Conservation (phyloP, 2,797 vertebrate genomes). For the Tragopan temminckii region DNA sequence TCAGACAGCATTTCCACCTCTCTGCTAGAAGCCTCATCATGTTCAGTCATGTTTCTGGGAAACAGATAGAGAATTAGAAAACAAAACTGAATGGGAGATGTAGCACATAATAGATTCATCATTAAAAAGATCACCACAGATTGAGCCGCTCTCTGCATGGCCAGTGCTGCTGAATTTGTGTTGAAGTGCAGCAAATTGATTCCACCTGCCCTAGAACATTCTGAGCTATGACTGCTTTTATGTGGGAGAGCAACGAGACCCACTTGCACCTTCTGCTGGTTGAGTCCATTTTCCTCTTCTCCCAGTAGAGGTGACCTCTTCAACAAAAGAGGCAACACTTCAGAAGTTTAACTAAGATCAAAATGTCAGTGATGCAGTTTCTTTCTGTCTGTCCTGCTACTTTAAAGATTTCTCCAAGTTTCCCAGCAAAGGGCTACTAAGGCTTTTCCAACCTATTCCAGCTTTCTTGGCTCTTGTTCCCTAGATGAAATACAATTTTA, state of each 20-base stretch:
- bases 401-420: background rate
- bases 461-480: background rate
- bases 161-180: background rate
- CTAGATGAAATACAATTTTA: background rate
- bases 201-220: background rate
- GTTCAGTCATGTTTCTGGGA: constrained; percentile 32
- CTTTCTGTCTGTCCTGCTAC: background rate
- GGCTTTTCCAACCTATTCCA: background rate
- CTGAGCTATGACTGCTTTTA: background rate
- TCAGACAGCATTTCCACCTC: background rate
- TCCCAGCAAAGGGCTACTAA: background rate
- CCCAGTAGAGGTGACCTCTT: background rate
- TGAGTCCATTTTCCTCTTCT: background rate
- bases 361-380: background rate
- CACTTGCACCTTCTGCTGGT: background rate
- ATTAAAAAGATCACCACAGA: constrained; percentile 34
- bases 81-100: constrained; percentile 52
- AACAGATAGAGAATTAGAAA: constrained; percentile 36
- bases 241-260: background rate
- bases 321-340: background rate
- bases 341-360: background rate
- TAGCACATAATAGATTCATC: constrained; percentile 16
- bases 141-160: constrained; percentile 15
- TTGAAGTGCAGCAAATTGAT: constrained; percentile 22
- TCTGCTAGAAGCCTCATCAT: constrained; percentile 20